Percentiles rank a stretch among this genome's conserved stretches.
Evolutionary conservation across 1,140 invertebrate genomes (phyloP).

Genomic region (Diabrotica virgifera): DNA sequence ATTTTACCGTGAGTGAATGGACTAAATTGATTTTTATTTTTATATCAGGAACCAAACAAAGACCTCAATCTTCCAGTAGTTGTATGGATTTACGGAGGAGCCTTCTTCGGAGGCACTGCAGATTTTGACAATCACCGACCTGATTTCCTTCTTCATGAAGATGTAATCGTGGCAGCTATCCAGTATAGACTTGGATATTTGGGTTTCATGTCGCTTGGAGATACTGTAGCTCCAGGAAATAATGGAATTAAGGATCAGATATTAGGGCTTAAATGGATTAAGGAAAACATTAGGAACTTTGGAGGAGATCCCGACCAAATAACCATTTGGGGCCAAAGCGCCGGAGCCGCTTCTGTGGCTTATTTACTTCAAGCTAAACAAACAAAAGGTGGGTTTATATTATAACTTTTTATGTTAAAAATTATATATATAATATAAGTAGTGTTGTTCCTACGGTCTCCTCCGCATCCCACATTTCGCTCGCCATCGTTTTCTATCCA

Average conservation of each 20-base stretch:
- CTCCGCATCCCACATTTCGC: too few species aligned
- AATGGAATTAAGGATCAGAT: conserved; percentile 70
- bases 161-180: conserved; percentile 65
- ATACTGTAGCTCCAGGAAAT: conserved; percentile 62
- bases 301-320: conserved; percentile 69
- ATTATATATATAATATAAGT: too few species aligned
- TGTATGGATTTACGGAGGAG: conserved; percentile 75
- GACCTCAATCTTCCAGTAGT: conserved; percentile 25
- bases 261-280: conserved; percentile 65
- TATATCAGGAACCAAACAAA: conserved; percentile 4
- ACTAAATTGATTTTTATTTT: too few species aligned
- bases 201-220: conserved; percentile 50
- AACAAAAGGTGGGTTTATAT: conserved; percentile 49
- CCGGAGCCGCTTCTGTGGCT: conserved; percentile 61
- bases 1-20: too few species aligned
- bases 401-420: too few species aligned
- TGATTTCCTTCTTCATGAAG: conserved; percentile 63
- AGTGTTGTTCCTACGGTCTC: too few species aligned
- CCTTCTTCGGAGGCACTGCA: conserved; percentile 61
- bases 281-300: conserved; percentile 65
- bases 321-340: conserved; percentile 66
- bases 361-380: conserved; percentile 65
- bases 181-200: conserved; percentile 68
- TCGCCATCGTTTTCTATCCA: too few species aligned
- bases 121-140: conserved; percentile 61